Percentiles rank a stretch among this genome's conserved stretches.
phyloP scores from a whole-genome alignment of 2,888 invertebrate species.

The Blastobasis adustella region DNA sequence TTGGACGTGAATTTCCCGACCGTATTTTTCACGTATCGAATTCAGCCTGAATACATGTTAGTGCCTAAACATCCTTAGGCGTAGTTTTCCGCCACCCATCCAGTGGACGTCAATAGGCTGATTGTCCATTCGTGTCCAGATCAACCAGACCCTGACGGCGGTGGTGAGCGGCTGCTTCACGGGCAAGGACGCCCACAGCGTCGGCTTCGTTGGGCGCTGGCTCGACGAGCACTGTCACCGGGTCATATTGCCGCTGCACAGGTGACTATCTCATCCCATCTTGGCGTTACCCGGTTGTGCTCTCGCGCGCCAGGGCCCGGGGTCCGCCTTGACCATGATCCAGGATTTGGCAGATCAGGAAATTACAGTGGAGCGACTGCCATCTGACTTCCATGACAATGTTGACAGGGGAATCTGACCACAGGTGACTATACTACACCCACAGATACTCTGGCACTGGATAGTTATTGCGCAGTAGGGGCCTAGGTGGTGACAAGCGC shows the following conservation, averaged over 20 bases:
- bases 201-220: conserved; percentile 88
- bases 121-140: conserved; percentile 39
- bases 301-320: not conserved
- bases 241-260: conserved; percentile 84
- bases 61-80: not conserved
- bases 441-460: too few relatives aligned
- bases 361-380: too few relatives aligned
- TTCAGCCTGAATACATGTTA: too few relatives aligned
- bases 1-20: too few relatives aligned
- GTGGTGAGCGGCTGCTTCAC: conserved; percentile 89
- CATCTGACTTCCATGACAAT: too few relatives aligned
- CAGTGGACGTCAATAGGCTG: not conserved
- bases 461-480: too few relatives aligned
- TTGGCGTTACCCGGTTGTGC: not conserved
- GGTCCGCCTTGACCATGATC: too few relatives aligned
- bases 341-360: too few relatives aligned
- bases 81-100: not conserved
- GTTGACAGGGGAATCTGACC: too few relatives aligned
- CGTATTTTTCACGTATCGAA: too few relatives aligned
- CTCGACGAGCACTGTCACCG: conserved; percentile 85
- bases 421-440: too few relatives aligned
- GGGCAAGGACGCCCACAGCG: conserved; percentile 82
- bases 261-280: conserved; percentile 45
- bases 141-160: conserved; percentile 81
- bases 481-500: too few relatives aligned